phyloP scores from a whole-genome alignment of 2,113 vertebrate species.

The Lagopus muta region DNA sequence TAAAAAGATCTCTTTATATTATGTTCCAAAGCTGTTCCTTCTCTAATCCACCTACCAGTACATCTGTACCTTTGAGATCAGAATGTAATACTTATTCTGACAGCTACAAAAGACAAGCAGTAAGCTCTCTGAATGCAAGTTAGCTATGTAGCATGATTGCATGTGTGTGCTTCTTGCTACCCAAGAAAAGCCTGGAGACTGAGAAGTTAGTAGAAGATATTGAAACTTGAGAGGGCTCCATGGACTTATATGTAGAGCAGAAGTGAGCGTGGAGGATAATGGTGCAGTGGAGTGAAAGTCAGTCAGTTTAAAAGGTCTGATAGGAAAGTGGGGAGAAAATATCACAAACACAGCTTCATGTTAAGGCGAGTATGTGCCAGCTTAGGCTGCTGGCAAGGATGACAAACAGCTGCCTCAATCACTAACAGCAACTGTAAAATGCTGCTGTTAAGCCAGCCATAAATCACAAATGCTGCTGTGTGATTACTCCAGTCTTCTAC shows the following conservation, averaged over 20 bases:
- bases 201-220: not conserved
- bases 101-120: not conserved
- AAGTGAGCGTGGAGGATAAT: not conserved
- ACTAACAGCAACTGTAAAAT: not conserved
- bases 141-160: not conserved
- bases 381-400: not conserved
- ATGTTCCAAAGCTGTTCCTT: not conserved
- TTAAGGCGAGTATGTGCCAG: not conserved
- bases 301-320: not conserved
- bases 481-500: not conserved
- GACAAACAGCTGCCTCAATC: not conserved
- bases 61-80: not conserved
- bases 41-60: not conserved
- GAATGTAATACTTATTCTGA: not conserved
- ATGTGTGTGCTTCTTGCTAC: not conserved
- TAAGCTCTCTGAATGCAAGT: too few species aligned
- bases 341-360: not conserved
- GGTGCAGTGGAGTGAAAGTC: not conserved
- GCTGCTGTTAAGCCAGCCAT: fast-evolving
- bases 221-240: not conserved
- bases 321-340: not conserved
- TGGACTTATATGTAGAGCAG: not conserved
- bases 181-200: not conserved
- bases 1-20: not conserved
- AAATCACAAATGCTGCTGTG: not conserved